Evolutionary conservation across 2,113 vertebrate genomes (phyloP).

Genomic region (Aptenodytes forsteri): DNA sequence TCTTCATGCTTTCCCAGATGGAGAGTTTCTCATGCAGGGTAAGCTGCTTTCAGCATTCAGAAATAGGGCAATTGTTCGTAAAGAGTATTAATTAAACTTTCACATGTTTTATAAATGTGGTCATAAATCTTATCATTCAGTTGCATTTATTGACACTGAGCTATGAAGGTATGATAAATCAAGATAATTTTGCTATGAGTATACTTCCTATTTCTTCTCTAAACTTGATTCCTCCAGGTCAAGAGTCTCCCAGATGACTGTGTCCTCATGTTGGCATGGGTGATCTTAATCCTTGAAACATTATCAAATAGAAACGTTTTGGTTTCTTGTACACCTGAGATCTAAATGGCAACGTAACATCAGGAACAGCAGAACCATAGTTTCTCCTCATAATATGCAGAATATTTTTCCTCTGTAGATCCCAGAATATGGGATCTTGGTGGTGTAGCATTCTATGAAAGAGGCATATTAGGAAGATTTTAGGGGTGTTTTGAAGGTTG

Average conservation of each 20-base stretch:
- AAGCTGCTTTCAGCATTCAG: slow-evolving; percentile 49
- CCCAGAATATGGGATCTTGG: neutral
- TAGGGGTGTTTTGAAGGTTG: neutral
- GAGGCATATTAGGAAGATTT: neutral
- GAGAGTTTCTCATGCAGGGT: slow-evolving; percentile 82
- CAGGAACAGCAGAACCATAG: neutral
- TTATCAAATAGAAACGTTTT: neutral
- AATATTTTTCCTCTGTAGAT: neutral
- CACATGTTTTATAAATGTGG: neutral
- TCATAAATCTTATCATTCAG: neutral
- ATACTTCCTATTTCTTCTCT: neutral
- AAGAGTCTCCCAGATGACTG: neutral
- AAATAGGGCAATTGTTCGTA: neutral
- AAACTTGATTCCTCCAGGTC: neutral
- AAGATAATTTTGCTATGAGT: neutral
- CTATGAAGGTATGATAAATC: slow-evolving; percentile 13
- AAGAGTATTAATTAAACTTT: slow-evolving; percentile 11
- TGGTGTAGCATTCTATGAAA: neutral
- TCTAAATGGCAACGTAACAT: neutral
- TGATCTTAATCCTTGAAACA: neutral
- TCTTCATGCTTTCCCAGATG: slow-evolving; percentile 85
- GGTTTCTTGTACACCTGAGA: neutral
- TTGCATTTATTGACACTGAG: slow-evolving; percentile 11
- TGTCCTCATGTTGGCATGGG: neutral
- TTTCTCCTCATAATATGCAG: neutral